Evolutionary conservation across 1,140 invertebrate genomes (phyloP).

Genomic region (Nilaparvata lugens): DNA sequence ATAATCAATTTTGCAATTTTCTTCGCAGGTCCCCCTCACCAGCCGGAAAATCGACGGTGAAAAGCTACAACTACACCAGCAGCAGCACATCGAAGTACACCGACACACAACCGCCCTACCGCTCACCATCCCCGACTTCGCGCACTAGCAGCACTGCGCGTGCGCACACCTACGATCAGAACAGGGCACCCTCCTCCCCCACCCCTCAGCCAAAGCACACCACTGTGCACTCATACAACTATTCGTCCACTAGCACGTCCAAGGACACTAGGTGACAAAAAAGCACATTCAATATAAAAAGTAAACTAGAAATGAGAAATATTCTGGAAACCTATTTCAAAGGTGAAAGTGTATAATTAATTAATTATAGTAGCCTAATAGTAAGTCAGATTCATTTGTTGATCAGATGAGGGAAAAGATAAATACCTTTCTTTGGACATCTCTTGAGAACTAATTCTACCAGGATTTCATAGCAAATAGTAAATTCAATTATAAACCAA

Average conservation of each 20-base stretch:
- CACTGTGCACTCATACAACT: constrained; percentile 11
- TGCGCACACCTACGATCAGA: neutral
- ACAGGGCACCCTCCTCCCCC: neutral
- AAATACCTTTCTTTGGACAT: too few relatives aligned
- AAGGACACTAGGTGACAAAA: neutral
- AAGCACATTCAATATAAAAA: too few relatives aligned
- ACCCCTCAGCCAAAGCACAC: constrained; percentile 6
- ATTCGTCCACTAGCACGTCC: constrained; percentile 1
- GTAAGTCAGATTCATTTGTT: too few relatives aligned
- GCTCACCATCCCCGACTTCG: constrained; percentile 8
- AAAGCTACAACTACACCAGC: constrained; percentile 16
- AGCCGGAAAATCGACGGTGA: constrained; percentile 2
- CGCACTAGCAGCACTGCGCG: neutral
- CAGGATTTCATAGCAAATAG: too few relatives aligned
- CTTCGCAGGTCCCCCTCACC: constrained; percentile 10
- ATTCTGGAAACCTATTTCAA: too few relatives aligned
- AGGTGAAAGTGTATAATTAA: too few relatives aligned
- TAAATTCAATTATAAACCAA: too few relatives aligned
- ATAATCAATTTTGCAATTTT: too few relatives aligned
- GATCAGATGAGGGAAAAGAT: too few relatives aligned
- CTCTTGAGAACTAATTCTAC: too few relatives aligned
- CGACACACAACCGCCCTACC: neutral
- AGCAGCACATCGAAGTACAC: neutral
- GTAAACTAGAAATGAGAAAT: too few relatives aligned
- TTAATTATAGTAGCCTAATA: too few relatives aligned